A percentile compares a stretch with the other conserved stretches of the same genome.
Conservation (phyloP, 2,797 vertebrate genomes). For the Rhinophrynus dorsalis region DNA sequence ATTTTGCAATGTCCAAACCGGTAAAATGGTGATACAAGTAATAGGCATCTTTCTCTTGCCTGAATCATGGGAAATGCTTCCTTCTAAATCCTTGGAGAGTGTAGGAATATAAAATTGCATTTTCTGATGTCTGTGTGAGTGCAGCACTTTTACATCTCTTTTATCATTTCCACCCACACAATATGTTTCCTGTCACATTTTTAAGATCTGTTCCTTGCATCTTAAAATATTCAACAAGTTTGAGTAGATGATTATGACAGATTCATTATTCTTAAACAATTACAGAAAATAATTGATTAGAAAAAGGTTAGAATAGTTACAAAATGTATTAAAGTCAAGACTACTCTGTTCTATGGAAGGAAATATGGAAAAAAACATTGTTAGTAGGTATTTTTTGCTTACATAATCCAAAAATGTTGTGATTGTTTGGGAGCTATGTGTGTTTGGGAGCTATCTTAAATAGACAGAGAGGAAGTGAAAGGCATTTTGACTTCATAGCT, state of each 20-base stretch:
- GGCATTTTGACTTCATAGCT: too few relatives aligned
- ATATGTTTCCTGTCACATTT: not conserved
- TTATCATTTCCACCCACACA: constrained; percentile 1
- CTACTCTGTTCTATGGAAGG: not conserved
- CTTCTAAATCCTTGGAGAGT: too few relatives aligned
- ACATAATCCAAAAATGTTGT: not conserved
- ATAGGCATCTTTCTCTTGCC: too few relatives aligned
- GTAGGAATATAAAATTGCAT: too few relatives aligned
- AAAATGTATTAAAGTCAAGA: not conserved
- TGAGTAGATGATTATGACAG: not conserved
- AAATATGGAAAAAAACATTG: not conserved
- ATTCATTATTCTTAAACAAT: not conserved
- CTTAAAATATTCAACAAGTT: not conserved
- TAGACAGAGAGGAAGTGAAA: too few relatives aligned
- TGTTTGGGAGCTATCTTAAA: too few relatives aligned
- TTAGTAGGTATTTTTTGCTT: not conserved
- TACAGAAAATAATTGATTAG: not conserved
- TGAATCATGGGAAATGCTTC: too few relatives aligned
- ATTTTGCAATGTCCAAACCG: too few relatives aligned
- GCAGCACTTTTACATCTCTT: not conserved
- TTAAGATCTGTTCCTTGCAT: not conserved
- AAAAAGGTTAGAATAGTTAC: not conserved
- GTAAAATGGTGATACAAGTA: too few relatives aligned
- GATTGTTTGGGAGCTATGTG: too few relatives aligned
- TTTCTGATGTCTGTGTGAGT: too few relatives aligned